Evolutionary conservation across 2,113 vertebrate genomes (phyloP).

Genomic region (Phoxinus phoxinus): DNA sequence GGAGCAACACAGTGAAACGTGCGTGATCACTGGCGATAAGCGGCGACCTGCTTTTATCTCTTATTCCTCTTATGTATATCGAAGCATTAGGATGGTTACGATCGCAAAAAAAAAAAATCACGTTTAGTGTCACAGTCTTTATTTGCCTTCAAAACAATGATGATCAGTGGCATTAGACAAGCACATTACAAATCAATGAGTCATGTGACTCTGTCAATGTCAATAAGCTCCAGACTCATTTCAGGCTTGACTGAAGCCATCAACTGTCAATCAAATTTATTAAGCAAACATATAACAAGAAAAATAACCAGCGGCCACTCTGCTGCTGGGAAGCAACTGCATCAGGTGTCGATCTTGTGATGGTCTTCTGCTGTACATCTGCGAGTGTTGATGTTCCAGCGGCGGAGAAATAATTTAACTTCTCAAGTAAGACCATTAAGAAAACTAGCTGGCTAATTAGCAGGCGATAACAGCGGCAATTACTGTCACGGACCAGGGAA

Average conservation of each 20-base stretch:
- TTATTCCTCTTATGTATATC: neutral
- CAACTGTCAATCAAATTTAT: conserved; percentile 22
- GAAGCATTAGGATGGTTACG: neutral
- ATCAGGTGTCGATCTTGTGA: conserved; percentile 63
- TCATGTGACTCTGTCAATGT: conserved; percentile 8
- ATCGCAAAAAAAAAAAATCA: neutral
- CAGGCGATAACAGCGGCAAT: conserved; percentile 55
- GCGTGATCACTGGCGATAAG: conserved; percentile 11
- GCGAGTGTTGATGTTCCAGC: conserved; percentile 30
- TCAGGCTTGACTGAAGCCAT: conserved; percentile 61
- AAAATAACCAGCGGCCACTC: neutral
- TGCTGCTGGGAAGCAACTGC: conserved; percentile 17
- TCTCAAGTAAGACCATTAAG: conserved; percentile 65
- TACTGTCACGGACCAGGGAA: conserved; percentile 47
- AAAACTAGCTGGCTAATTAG: conserved; percentile 64
- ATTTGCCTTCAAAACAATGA: conserved; percentile 26
- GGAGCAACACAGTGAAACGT: conserved; percentile 54
- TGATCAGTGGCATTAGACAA: conserved; percentile 38
- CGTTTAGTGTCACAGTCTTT: neutral
- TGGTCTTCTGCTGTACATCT: conserved; percentile 54
- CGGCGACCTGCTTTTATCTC: neutral
- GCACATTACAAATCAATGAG: conserved; percentile 39
- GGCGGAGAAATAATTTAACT: conserved; percentile 61
- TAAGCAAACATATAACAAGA: neutral
- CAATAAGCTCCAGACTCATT: conserved; percentile 61